Evolutionary conservation across 2,888 invertebrate genomes (phyloP), one percentile per base, ranked within the genome.

Genomic region (Caenorhabditis sp.): DNA sequence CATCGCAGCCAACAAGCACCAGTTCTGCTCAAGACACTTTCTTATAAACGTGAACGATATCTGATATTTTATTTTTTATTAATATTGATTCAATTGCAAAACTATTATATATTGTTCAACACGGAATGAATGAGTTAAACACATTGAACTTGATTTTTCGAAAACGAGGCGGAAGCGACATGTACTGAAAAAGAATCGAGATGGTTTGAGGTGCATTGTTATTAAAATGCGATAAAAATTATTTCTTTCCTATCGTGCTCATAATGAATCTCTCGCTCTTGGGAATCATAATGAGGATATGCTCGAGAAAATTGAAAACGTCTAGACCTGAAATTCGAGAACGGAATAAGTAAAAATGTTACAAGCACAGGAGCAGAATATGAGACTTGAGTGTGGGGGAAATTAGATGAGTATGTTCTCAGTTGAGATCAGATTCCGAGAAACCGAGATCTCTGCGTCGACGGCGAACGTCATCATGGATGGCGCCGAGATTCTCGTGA

Each of bases 11-110:
- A 30, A 85, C 83, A 9, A 86, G 85, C 63, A 83, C 86, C 26
- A 86, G 83, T 68, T 85, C 83, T n/a, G 88, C 88, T 39, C 87
- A 88, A 59, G 88, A 88, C 70, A 88, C 88, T 5, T 88, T 87
- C 56, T 58, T 87, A 17, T 87, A 58, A 81, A 30, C 15, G 26
- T 30, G 30, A 9, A 35, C 9, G 50, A 56, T 66, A 66, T 56
- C 65, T 27, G 15, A 17, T 22, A 3, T 27, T 65, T 53, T 8
- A 15, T 41, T 46, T 55, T 56, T 46, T 20, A 62, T 50, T 41
- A 27, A 39, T 48, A 56, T 56, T 27, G 39, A 46, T 46, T 17
- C n/a, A 13, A 24, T 20, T 9, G n/a, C 56, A 35, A 46, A 37
- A 37, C n/a, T 48, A 17, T 43, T 37, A 39, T 53, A 35, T 61